Percentiles rank a stretch among this genome's conserved stretches.
Evolutionary conservation across 2,888 invertebrate genomes (phyloP).

Genomic region (Andrena marginata): DNA sequence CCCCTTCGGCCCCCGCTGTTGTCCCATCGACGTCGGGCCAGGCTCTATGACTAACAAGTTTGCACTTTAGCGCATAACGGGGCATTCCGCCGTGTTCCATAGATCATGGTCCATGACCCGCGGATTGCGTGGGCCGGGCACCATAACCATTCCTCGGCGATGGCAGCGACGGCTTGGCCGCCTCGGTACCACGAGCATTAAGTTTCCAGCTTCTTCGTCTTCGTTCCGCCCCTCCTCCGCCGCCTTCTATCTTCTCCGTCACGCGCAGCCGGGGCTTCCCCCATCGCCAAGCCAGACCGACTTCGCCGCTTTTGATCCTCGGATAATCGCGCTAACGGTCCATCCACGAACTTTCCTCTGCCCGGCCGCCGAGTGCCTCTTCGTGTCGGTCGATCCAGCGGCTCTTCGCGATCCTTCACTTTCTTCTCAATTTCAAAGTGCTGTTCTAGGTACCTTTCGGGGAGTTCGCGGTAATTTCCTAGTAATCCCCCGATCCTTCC

Average conservation of each 20-base stretch:
- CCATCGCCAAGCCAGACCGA: slow-evolving; percentile 41
- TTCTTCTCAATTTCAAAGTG: too few relatives aligned
- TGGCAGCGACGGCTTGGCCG: slow-evolving; percentile 64
- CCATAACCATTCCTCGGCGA: slow-evolving; percentile 72
- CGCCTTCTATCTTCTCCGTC: slow-evolving; percentile 42
- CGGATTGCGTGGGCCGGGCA: slow-evolving; percentile 82
- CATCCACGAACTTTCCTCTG: slow-evolving; percentile 44
- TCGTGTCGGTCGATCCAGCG: slow-evolving; percentile 21
- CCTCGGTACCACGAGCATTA: slow-evolving; percentile 71
- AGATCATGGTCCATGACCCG: slow-evolving; percentile 83
- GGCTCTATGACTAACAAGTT: slow-evolving; percentile 84
- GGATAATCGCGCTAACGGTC: slow-evolving; percentile 63
- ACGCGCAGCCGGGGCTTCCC: background rate
- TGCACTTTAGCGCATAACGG: slow-evolving; percentile 85
- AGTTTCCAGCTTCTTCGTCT: slow-evolving; percentile 70
- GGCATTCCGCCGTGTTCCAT: slow-evolving; percentile 80
- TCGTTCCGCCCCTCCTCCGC: slow-evolving; percentile 36
- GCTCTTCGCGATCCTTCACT: background rate
- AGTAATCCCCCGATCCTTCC: background rate
- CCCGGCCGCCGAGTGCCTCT: slow-evolving; percentile 15
- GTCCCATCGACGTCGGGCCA: slow-evolving; percentile 72
- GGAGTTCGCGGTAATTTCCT: too few relatives aligned
- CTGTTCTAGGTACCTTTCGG: too few relatives aligned
- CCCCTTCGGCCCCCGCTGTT: slow-evolving; percentile 57
- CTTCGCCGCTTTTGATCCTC: slow-evolving; percentile 59